These are phyloP conservation scores for Machaerirhynchus nigripectus DNA, from an alignment of 2,113 vertebrate genomes.

Conservation along the genomic window DNA sequence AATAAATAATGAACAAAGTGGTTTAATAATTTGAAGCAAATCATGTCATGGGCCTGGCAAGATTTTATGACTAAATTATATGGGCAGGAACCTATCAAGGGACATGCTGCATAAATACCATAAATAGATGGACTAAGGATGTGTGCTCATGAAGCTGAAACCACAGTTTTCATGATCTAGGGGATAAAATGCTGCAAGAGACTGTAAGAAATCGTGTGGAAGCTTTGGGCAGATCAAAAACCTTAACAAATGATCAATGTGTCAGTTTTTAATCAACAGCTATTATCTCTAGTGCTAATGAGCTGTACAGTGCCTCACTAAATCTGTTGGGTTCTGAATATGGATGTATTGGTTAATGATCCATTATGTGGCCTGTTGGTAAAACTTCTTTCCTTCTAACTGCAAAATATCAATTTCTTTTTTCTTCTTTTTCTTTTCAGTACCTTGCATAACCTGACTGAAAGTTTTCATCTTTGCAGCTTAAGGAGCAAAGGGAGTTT, in stretches of 20 bases:
- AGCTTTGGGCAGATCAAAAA: neutral
- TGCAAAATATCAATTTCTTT: constrained; percentile 8
- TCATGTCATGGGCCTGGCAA: neutral
- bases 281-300: constrained; percentile 64
- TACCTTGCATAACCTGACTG: neutral
- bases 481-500: neutral
- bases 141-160: neutral
- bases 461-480: neutral
- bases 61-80: constrained; percentile 39
- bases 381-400: constrained; percentile 71
- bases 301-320: constrained; percentile 27
- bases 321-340: constrained; percentile 47
- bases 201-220: neutral
- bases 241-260: constrained; percentile 56
- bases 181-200: neutral
- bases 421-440: neutral
- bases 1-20: constrained; percentile 55
- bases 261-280: constrained; percentile 73
- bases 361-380: constrained; percentile 44
- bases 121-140: constrained; percentile 16
- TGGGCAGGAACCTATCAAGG: neutral
- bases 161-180: neutral
- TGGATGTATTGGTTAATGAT: constrained; percentile 72
- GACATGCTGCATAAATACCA: constrained; percentile 24
- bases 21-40: constrained; percentile 47